Evolutionary conservation across 2,113 vertebrate genomes (phyloP).

Genomic region (Antechinus flavipes): DNA sequence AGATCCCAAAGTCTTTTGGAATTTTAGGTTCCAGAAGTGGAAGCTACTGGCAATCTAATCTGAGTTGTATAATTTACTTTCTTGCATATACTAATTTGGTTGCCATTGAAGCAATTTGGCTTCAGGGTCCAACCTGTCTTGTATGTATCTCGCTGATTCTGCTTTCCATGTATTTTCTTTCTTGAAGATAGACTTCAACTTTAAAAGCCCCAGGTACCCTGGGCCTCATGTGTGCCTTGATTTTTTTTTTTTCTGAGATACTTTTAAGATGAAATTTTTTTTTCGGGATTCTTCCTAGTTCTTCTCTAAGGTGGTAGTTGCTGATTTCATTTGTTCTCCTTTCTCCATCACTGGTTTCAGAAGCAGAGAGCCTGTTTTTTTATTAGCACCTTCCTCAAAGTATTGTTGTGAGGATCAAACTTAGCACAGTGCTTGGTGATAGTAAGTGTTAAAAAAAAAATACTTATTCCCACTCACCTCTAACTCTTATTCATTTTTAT

Average conservation of each 20-base stretch:
- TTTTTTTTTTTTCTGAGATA: neutral
- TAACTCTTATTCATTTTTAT: neutral
- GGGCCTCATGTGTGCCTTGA: neutral
- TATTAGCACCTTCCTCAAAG: neutral
- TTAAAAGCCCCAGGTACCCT: neutral
- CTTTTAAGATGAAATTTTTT: neutral
- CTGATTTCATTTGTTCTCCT: neutral
- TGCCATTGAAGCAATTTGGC: neutral
- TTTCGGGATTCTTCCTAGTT: neutral
- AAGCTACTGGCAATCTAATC: neutral
- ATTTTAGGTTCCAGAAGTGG: neutral
- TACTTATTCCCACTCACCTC: neutral
- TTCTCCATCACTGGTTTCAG: neutral
- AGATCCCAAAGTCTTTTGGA: neutral
- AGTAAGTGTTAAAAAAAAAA: neutral
- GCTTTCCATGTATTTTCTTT: neutral
- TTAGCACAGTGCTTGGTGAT: neutral
- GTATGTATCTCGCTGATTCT: neutral
- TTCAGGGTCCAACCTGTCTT: neutral
- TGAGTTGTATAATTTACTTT: neutral
- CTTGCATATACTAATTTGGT: neutral
- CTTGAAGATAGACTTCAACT: neutral
- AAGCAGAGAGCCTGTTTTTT: neutral
- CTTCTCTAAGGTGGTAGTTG: neutral
- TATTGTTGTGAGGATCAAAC: neutral